Percentiles rank a stretch among this genome's conserved stretches.
phyloP scores from a whole-genome alignment of 1,140 invertebrate genomes.

The Philotrypesis tridentata region DNA sequence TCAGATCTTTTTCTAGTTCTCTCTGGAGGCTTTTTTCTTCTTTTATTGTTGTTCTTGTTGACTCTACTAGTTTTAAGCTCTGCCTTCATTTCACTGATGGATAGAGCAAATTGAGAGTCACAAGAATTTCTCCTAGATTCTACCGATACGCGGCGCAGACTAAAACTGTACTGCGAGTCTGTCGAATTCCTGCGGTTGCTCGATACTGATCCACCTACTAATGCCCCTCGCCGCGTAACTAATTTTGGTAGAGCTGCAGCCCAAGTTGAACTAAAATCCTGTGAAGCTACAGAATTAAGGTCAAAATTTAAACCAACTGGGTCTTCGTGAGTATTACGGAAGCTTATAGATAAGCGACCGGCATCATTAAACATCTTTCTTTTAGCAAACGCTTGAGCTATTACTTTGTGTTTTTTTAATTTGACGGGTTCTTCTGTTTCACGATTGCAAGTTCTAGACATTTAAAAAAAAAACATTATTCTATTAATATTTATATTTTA shows the following conservation, averaged over 20 bases:
- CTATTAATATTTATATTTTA: slow-evolving; percentile 21
- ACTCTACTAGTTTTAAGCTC: slow-evolving; percentile 73
- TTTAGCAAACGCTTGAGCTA: slow-evolving; percentile 91
- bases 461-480: slow-evolving; percentile 6
- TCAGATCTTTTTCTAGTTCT: slow-evolving; percentile 52
- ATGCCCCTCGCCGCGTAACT: slow-evolving; percentile 85
- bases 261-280: slow-evolving; percentile 88
- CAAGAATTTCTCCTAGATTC: slow-evolving; percentile 88
- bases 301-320: slow-evolving; percentile 92
- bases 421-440: slow-evolving; percentile 82
- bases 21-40: slow-evolving; percentile 44
- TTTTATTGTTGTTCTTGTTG: slow-evolving; percentile 58
- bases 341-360: slow-evolving; percentile 89
- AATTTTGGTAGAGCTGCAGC: slow-evolving; percentile 90
- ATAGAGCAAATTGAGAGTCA: slow-evolving; percentile 88
- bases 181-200: slow-evolving; percentile 78
- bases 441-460: slow-evolving; percentile 72
- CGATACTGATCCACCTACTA: slow-evolving; percentile 78
- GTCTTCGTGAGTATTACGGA: slow-evolving; percentile 90
- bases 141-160: slow-evolving; percentile 84
- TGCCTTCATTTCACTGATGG: slow-evolving; percentile 86
- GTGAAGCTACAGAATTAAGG: slow-evolving; percentile 84
- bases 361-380: slow-evolving; percentile 88
- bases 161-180: slow-evolving; percentile 89
- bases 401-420: slow-evolving; percentile 91